Evolutionary conservation across 2,888 invertebrate species (phyloP).

Genomic region (Agrilus biguttatus): DNA sequence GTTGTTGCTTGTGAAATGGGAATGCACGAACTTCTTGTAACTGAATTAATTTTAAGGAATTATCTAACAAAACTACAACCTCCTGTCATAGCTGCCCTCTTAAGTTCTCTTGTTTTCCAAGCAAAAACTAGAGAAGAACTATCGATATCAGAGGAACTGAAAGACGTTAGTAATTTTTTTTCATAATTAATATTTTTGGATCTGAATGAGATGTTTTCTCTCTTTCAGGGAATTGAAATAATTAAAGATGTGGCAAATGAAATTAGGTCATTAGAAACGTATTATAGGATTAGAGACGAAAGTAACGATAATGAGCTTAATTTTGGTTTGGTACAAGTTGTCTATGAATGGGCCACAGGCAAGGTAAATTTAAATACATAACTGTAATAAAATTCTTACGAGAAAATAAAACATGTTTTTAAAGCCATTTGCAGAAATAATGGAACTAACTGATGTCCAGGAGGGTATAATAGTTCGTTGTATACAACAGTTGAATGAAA

Average conservation of each 20-base stretch:
- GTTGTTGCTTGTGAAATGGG: slow-evolving; percentile 79
- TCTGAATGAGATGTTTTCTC: background rate
- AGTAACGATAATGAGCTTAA: slow-evolving; percentile 54
- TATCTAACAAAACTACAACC: slow-evolving; percentile 73
- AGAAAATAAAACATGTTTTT: slow-evolving; percentile 6
- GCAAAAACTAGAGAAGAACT: slow-evolving; percentile 48
- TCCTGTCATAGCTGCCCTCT: slow-evolving; percentile 84
- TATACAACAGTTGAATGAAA: slow-evolving; percentile 92
- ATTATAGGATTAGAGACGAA: slow-evolving; percentile 39
- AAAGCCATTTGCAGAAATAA: slow-evolving; percentile 85
- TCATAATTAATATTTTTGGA: background rate
- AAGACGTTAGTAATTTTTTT: slow-evolving; percentile 31
- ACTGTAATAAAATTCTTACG: background rate
- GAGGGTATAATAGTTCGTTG: slow-evolving; percentile 96
- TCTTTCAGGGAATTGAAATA: slow-evolving; percentile 48
- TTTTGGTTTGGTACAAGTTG: slow-evolving; percentile 86
- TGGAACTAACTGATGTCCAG: slow-evolving; percentile 83
- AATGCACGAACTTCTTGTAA: slow-evolving; percentile 79
- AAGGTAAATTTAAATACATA: slow-evolving; percentile 39
- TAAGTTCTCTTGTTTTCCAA: slow-evolving; percentile 89
- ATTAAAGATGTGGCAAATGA: slow-evolving; percentile 55
- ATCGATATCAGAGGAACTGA: slow-evolving; percentile 41
- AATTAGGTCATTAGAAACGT: slow-evolving; percentile 51
- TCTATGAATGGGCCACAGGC: slow-evolving; percentile 91
- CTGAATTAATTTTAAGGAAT: slow-evolving; percentile 85